Evolutionary conservation across 2,113 vertebrate species (phyloP).

Genomic region (Actenoides hombroni): DNA sequence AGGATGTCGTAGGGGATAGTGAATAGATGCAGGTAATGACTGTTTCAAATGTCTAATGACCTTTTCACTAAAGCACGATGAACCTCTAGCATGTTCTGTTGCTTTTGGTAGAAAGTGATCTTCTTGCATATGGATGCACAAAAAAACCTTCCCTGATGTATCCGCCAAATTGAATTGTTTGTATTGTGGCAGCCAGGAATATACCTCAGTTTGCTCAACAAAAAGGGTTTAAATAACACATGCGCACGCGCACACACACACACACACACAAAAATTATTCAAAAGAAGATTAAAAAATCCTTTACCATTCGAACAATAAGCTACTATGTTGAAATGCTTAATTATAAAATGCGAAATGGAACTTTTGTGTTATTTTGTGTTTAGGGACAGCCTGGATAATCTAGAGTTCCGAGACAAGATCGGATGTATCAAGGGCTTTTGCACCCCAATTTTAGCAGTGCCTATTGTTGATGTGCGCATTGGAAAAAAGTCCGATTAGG

Average conservation of each 20-base stretch:
- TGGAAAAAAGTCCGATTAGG: not conserved
- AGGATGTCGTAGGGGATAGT: not conserved
- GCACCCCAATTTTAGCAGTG: not conserved
- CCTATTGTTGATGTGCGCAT: not conserved
- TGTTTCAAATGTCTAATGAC: constrained; percentile 12
- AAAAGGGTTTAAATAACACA: not conserved
- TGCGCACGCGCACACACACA: not conserved
- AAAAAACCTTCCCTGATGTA: not conserved
- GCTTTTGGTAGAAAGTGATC: not conserved
- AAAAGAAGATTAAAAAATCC: constrained; percentile 42
- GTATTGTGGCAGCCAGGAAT: constrained; percentile 25
- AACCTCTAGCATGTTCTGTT: not conserved
- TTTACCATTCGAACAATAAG: constrained; percentile 18
- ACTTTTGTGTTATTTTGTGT: not conserved
- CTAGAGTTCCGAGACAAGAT: constrained; percentile 6
- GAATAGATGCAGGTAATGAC: not conserved
- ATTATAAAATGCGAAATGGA: constrained; percentile 18
- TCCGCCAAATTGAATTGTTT: constrained; percentile 47
- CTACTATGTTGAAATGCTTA: not conserved
- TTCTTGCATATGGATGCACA: not conserved
- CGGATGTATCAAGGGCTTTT: not conserved
- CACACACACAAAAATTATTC: not conserved
- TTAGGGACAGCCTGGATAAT: not conserved
- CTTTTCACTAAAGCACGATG: not conserved
- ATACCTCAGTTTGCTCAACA: constrained; percentile 40